Conservation (phyloP, 2,113 vertebrate genomes). For the Chinchilla lanigera region DNA sequence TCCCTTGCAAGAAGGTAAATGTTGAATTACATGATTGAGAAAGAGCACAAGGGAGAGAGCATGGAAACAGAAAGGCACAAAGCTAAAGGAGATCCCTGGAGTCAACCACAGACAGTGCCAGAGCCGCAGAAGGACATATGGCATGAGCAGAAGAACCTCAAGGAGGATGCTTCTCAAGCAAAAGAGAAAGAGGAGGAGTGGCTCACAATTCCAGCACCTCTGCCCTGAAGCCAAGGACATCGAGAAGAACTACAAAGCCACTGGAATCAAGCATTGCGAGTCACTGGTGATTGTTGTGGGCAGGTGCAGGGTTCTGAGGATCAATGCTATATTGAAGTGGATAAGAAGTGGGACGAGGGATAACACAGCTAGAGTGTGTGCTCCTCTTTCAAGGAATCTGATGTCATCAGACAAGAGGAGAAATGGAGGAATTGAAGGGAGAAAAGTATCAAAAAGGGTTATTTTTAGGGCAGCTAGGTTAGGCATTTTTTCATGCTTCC, state of each 20-base stretch:
- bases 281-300: background rate
- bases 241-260: background rate
- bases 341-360: background rate
- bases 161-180: background rate
- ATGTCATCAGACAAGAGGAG: background rate
- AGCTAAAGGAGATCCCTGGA: background rate
- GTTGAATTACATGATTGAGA: background rate
- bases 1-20: background rate
- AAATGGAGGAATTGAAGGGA: background rate
- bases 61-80: background rate
- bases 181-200: background rate
- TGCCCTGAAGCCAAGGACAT: background rate
- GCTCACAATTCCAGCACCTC: background rate
- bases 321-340: background rate
- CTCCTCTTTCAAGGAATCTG: background rate
- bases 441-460: background rate
- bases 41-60: background rate
- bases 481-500: background rate
- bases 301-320: background rate
- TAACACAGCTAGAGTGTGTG: background rate
- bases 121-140: background rate
- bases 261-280: background rate
- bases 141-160: background rate
- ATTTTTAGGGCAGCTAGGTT: background rate
- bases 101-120: background rate